Conservation (phyloP, 2,113 vertebrate species). For the Marcusenius ussheri region DNA sequence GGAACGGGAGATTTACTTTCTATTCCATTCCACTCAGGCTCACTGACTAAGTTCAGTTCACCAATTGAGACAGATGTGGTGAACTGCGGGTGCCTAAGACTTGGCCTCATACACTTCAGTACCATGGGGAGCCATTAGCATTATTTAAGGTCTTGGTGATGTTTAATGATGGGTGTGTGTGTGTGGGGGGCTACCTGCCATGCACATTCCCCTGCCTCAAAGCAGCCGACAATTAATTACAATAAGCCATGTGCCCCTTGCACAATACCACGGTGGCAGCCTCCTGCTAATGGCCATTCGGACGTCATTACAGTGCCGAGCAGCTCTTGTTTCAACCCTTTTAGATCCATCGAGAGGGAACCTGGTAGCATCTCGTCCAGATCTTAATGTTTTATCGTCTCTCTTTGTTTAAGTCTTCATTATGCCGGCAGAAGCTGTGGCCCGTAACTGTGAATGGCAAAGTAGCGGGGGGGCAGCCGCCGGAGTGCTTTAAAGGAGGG, state of each 20-base stretch:
- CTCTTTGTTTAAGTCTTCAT: not conserved
- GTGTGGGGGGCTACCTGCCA: slow-evolving; percentile 37
- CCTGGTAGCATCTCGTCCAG: slow-evolving; percentile 21
- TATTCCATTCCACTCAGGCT: not conserved
- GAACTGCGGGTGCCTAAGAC: not conserved
- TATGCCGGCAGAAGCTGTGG: not conserved
- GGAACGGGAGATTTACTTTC: not conserved
- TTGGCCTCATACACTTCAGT: not conserved
- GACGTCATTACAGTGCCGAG: slow-evolving; percentile 40
- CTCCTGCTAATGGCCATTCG: slow-evolving; percentile 49
- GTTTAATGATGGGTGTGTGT: slow-evolving; percentile 22
- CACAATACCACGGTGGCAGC: slow-evolving; percentile 45
- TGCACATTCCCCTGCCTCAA: slow-evolving; percentile 23
- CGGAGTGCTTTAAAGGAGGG: not conserved
- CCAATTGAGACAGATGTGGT: slow-evolving; percentile 4
- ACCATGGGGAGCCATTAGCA: not conserved
- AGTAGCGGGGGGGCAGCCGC: not conserved
- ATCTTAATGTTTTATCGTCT: slow-evolving; percentile 33
- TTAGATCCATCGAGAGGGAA: slow-evolving; percentile 36
- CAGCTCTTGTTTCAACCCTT: slow-evolving; percentile 49
- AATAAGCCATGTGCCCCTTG: slow-evolving; percentile 30
- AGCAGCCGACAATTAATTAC: slow-evolving; percentile 40
- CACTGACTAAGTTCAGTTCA: not conserved
- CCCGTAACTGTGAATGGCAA: not conserved
- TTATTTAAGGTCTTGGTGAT: slow-evolving; percentile 29